Evolutionary conservation across 2,113 vertebrate genomes (phyloP).

Genomic region (Brachypteracias leptosomus): DNA sequence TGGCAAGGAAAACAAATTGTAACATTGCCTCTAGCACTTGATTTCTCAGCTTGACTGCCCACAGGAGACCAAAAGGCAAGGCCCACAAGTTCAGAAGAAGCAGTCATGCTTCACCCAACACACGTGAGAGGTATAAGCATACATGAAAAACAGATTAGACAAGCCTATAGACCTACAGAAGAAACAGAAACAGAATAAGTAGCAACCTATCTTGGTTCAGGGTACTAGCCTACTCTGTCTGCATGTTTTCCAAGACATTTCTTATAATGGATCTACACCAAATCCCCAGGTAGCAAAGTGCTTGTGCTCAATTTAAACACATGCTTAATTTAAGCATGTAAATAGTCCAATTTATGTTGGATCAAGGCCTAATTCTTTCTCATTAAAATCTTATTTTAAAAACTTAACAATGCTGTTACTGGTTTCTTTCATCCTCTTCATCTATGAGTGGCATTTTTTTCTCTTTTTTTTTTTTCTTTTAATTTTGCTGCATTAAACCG

Average conservation of each 20-base stretch:
- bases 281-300: not conserved
- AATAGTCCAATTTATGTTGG: not conserved
- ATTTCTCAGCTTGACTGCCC: not conserved
- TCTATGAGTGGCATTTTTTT: not conserved
- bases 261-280: not conserved
- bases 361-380: not conserved
- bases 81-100: not conserved
- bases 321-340: not conserved
- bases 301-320: not conserved
- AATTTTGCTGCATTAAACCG: not conserved
- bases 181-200: not conserved
- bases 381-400: constrained; percentile 3
- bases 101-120: rapidly evolving
- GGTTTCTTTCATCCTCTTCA: not conserved
- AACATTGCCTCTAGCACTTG: rapidly evolving
- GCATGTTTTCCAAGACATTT: not conserved
- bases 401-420: not conserved
- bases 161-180: not conserved
- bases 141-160: not conserved
- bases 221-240: not conserved
- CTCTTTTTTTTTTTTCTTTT: not conserved
- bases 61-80: not conserved
- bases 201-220: not conserved
- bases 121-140: rapidly evolving
- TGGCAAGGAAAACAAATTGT: not conserved